Conservation (phyloP, 2,888 invertebrate species). For the Cerastoderma edule region DNA sequence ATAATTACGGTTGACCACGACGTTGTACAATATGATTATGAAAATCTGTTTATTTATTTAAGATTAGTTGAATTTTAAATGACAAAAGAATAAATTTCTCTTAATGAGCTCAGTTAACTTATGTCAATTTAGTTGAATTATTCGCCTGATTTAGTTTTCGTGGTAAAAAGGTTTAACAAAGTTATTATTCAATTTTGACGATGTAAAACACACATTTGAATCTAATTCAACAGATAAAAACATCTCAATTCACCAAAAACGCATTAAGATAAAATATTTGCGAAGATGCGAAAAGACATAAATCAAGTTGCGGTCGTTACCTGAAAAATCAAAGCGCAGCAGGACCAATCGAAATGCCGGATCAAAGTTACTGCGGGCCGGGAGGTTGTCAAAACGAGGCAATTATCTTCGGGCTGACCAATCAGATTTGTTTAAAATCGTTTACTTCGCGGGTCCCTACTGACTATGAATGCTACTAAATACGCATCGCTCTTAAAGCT, state of each 20-base stretch:
- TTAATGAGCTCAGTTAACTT: too few relatives aligned
- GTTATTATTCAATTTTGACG: too few relatives aligned
- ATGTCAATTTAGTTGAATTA: too few relatives aligned
- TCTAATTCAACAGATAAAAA: too few relatives aligned
- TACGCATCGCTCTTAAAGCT: conserved; percentile 32
- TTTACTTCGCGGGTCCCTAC: conserved; percentile 32
- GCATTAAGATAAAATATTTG: neutral
- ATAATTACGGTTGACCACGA: too few relatives aligned
- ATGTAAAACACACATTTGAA: too few relatives aligned
- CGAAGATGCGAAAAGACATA: conserved; percentile 13
- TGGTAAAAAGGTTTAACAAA: too few relatives aligned
- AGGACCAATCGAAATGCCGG: conserved; percentile 48
- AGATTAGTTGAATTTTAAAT: too few relatives aligned
- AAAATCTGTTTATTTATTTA: too few relatives aligned
- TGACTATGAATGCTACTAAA: conserved; percentile 34
- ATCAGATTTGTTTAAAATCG: conserved; percentile 45
- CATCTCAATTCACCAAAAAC: neutral
- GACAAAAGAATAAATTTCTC: too few relatives aligned
- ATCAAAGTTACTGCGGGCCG: conserved; percentile 57
- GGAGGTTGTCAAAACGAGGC: conserved; percentile 51
- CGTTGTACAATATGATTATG: too few relatives aligned
- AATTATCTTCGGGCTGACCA: conserved; percentile 52
- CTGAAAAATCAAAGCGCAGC: conserved; percentile 57
- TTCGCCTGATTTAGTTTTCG: too few relatives aligned
- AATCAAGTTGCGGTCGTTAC: conserved; percentile 19